Percentiles rank a stretch among this genome's conserved stretches.
phyloP scores from a whole-genome alignment of 2,888 invertebrate species.

The Alloscopus bannaensis region DNA sequence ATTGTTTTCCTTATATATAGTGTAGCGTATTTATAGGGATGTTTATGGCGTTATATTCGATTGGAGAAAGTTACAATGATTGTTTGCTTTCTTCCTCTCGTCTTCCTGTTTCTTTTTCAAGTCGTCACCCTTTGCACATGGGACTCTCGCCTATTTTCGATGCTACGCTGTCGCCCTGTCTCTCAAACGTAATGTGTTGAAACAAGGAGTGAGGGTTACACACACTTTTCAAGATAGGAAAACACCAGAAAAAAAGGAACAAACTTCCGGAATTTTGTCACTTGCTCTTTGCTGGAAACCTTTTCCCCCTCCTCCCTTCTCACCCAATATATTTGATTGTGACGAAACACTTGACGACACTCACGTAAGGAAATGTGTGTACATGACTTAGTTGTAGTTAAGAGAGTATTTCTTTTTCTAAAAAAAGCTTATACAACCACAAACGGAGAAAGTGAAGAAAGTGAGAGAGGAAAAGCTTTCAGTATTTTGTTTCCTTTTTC shows the following conservation, averaged over 20 bases:
- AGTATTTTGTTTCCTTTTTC: constrained; percentile 4
- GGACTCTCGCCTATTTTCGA: constrained; percentile 48
- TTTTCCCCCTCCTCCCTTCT: not conserved
- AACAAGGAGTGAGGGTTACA: too few relatives aligned
- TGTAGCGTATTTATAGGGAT: too few relatives aligned
- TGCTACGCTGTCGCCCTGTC: too few relatives aligned
- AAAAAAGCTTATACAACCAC: too few relatives aligned
- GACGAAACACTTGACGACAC: too few relatives aligned
- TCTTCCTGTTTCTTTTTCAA: not conserved
- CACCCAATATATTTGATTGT: constrained; percentile 1
- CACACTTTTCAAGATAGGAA: constrained; percentile 5
- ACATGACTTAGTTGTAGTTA: too few relatives aligned
- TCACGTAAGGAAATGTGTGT: too few relatives aligned
- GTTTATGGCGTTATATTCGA: too few relatives aligned
- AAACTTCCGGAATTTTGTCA: constrained; percentile 51
- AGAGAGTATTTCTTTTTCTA: too few relatives aligned
- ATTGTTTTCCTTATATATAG: too few relatives aligned
- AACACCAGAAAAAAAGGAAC: not conserved
- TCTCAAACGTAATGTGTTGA: constrained; percentile 4
- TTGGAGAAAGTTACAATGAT: constrained; percentile 21
- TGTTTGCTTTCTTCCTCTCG: constrained; percentile 31
- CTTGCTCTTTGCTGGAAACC: constrained; percentile 14
- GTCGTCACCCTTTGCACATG: constrained; percentile 26
- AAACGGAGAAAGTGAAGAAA: too few relatives aligned
- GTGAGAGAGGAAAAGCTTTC: too few relatives aligned